Evolutionary conservation across 1,140 invertebrate species (phyloP).

Genomic region (Megalopta genalis): DNA sequence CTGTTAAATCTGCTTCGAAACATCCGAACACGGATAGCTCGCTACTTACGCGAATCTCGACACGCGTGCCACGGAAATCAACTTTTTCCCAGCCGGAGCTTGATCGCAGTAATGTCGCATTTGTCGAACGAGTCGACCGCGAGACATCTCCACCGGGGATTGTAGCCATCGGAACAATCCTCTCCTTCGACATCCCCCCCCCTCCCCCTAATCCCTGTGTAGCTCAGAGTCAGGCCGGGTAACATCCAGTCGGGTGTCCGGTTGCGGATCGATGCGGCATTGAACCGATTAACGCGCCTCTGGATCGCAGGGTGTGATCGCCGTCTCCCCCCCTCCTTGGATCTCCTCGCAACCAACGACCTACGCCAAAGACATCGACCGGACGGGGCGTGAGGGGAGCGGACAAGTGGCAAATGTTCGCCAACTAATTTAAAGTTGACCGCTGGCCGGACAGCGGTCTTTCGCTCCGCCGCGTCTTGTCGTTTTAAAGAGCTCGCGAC

Average conservation of each 20-base stretch:
- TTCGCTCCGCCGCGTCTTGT: slow-evolving; percentile 20
- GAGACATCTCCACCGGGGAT: not conserved
- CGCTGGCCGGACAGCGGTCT: slow-evolving; percentile 28
- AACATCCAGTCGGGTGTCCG: slow-evolving; percentile 13
- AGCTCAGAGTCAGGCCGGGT: slow-evolving; percentile 6
- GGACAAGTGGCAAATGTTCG: slow-evolving; percentile 72
- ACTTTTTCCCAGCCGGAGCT: not conserved
- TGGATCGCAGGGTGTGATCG: not conserved
- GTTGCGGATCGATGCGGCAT: not conserved
- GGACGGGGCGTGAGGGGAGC: not conserved
- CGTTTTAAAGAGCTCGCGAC: slow-evolving; percentile 61
- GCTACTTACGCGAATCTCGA: not conserved
- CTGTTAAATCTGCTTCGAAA: no score
- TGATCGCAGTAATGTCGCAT: not conserved
- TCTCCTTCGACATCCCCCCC: not conserved
- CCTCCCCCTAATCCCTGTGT: not conserved
- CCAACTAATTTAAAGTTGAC: slow-evolving; percentile 77
- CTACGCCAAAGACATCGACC: slow-evolving; percentile 68
- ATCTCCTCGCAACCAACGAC: slow-evolving; percentile 49
- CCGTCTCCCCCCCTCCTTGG: not conserved
- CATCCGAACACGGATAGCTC: no score
- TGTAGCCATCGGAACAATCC: not conserved
- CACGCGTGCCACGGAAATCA: no score
- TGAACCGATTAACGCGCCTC: slow-evolving; percentile 10
- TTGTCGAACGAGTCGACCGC: not conserved